Base-by-base conservation (phyloP, 2,113 vertebrate species). In the Synchiropus splendidus region DNA sequence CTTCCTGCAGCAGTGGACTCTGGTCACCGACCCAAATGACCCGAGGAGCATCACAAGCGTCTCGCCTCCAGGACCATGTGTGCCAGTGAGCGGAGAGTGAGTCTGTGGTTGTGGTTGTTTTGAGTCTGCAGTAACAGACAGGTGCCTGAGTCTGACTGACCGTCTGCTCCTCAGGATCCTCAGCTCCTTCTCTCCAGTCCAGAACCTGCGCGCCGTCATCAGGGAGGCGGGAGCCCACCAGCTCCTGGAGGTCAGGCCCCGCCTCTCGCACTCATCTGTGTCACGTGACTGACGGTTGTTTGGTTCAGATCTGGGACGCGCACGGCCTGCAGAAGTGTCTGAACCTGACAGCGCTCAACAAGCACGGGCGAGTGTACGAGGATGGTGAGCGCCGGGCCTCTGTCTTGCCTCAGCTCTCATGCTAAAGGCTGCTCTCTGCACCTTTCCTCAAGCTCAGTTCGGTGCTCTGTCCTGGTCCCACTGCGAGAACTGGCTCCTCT, bases 391-490 rank as follows among this genome's bases (percentile, higher is more conserved):
- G n/a, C n/a, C n/a, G n/a, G n/a, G n/a, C n/a, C n/a, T n/a, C n/a
- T n/a, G n/a, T n/a, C n/a, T n/a, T n/a, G n/a, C n/a, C n/a, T 12
- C 12, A 32, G 8, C 31, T 32, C 12, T 6, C 33, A 12, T 12
- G 10, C 33, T 35, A 35, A 32, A n/a, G n/a, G n/a, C n/a, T n/a
- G n/a, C n/a, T n/a, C n/a, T n/a, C n/a, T n/a, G n/a, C n/a, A n/a
- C n/a, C n/a, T n/a, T n/a, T n/a, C n/a, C n/a, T n/a, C n/a, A n/a
- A 86, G 84, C 44, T 13, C 81, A 82, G 45, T 86, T 88, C 68
- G 68, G 80, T n/a, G 75, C 73, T 36, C 49, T 88, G 63, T 80
- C 75, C 1, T 88, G 86, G 86, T 85, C 85, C 0, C 32, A 31
- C 1, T 83, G 80, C 65, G 85, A 85, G 45, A 62, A 49, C 33